Evolutionary conservation across 2,113 vertebrate genomes (phyloP).

Genomic region (Mobula hypostoma): DNA sequence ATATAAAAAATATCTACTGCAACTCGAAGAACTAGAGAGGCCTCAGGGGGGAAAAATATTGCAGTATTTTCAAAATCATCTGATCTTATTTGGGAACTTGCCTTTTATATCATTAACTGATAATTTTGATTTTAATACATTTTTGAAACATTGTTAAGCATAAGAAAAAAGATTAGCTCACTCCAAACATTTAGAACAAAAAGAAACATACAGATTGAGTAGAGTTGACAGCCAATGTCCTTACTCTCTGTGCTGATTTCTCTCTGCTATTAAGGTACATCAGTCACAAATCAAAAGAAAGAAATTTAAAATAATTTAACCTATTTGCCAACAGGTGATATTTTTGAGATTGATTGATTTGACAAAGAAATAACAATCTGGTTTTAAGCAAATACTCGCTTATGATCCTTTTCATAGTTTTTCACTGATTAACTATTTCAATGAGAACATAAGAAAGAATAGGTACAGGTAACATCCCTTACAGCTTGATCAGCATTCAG

Average conservation of each 20-base stretch:
- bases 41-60: not conserved
- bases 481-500: too few species aligned
- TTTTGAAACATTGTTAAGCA: too few species aligned
- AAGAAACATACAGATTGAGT: too few species aligned
- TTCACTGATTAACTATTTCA: not conserved
- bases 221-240: too few species aligned
- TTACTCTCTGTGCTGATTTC: too few species aligned
- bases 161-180: too few species aligned
- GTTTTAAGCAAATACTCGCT: not conserved
- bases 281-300: not conserved
- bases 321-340: not conserved
- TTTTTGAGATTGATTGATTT: not conserved
- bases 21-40: not conserved
- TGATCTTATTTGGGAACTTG: not conserved
- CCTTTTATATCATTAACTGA: not conserved
- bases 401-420: not conserved
- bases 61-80: not conserved
- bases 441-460: not conserved
- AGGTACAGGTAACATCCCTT: too few species aligned
- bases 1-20: not conserved
- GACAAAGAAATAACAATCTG: not conserved
- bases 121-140: not conserved
- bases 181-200: too few species aligned
- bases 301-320: not conserved
- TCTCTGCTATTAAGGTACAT: not conserved